Conservation (phyloP, 1,140 invertebrate genomes). For the Procambarus virginalis region DNA sequence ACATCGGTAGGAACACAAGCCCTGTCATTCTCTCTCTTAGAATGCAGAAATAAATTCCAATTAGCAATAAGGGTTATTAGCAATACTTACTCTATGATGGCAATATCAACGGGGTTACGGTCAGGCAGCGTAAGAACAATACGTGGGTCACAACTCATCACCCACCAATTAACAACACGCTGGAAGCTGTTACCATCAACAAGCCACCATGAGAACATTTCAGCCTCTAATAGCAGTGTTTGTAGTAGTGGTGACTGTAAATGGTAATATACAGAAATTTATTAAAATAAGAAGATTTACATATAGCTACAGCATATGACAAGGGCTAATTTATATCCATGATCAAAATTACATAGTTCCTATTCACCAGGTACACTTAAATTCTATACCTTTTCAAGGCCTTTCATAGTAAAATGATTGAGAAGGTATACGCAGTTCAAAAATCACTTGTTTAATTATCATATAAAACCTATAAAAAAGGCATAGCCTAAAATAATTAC, state of each 20-base stretch:
- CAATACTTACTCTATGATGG: slow-evolving; percentile 76
- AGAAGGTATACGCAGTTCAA: too few relatives aligned
- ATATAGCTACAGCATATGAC: background rate
- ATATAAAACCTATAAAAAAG: too few relatives aligned
- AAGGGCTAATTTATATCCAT: too few relatives aligned
- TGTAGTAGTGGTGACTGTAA: slow-evolving; percentile 48
- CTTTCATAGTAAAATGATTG: too few relatives aligned
- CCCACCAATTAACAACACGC: slow-evolving; percentile 84
- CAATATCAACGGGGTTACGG: slow-evolving; percentile 76
- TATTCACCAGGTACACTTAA: too few relatives aligned
- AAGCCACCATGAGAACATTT: slow-evolving; percentile 82
- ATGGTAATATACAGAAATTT: background rate
- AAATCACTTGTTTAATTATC: too few relatives aligned
- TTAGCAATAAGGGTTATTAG: background rate
- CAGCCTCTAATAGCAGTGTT: slow-evolving; percentile 79
- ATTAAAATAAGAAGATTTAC: too few relatives aligned
- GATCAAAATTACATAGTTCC: too few relatives aligned
- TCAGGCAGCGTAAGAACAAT: slow-evolving; percentile 79
- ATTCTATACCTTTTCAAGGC: too few relatives aligned
- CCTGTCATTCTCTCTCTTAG: too few relatives aligned
- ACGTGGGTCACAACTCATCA: slow-evolving; percentile 84
- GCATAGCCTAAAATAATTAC: too few relatives aligned
- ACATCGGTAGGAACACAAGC: too few relatives aligned
- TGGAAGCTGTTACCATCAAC: slow-evolving; percentile 82
- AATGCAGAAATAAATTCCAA: background rate